Conservation (phyloP, 2,888 invertebrate species). For the Eupithecia inturbata region DNA sequence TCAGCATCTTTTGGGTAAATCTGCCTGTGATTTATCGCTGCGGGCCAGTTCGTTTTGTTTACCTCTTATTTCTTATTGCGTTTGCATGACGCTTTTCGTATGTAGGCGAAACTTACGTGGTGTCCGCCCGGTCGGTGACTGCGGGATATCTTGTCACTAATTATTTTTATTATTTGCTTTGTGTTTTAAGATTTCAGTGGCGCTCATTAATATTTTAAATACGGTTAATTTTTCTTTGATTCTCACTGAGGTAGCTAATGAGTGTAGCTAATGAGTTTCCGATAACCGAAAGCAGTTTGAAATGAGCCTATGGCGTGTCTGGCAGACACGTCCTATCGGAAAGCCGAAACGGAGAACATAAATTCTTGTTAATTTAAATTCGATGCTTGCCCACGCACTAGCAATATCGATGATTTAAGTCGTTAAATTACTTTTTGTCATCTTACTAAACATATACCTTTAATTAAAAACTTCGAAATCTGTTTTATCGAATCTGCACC, state of each 20-base stretch:
- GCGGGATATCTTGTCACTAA: constrained; percentile 65
- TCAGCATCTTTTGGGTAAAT: constrained; percentile 67
- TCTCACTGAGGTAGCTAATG: neutral
- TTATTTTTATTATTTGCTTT: constrained; percentile 55
- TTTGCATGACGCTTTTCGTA: constrained; percentile 61
- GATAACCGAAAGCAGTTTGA: constrained; percentile 72
- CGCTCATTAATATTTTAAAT: neutral
- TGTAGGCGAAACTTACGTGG: constrained; percentile 63
- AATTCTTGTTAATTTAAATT: constrained; percentile 78
- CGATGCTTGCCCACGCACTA: constrained; percentile 69
- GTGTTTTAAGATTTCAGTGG: constrained; percentile 10
- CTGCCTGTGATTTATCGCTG: constrained; percentile 64
- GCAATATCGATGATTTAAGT: constrained; percentile 68
- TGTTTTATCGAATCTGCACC: constrained; percentile 49
- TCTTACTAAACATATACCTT: constrained; percentile 44
- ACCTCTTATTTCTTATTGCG: constrained; percentile 63
- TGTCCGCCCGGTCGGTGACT: constrained; percentile 48
- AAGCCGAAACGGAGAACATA: constrained; percentile 67
- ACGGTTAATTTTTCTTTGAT: neutral
- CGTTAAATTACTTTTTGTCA: constrained; percentile 54
- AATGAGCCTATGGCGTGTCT: constrained; percentile 60
- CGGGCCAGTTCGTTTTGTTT: constrained; percentile 62
- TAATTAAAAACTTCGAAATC: constrained; percentile 43
- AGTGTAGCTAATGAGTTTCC: neutral
- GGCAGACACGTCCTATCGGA: constrained; percentile 56